Evolutionary conservation across 2,888 invertebrate genomes (phyloP), one percentile per base, ranked within the genome.

Genomic region (Apamea crenata): DNA sequence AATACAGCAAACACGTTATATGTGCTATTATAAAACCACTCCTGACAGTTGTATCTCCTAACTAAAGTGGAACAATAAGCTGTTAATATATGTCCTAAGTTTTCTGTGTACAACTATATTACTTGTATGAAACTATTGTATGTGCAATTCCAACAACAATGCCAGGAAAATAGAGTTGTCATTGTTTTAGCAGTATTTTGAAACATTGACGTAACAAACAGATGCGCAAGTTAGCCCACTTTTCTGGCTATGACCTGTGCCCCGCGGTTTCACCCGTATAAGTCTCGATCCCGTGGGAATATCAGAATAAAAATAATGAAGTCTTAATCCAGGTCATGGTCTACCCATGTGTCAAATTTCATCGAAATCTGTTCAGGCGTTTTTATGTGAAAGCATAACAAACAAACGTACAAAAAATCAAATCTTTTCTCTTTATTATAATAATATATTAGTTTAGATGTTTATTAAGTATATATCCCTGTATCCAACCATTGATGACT

Each of bases 51-150:
- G 16, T 74, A 75, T 61, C 73, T 74, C 53, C 59, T 71, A 85
- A 74, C 81, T 68, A 81, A 32, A 14, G 18, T 25, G 36, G 69
- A 73, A 86, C 86, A 86, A 82, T 86, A 86, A 82, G 59, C 82
- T 72, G 12, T 53, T 86, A 81, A 86, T 76, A 76, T 86, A 83
- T 75, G 69, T 83, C 36, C 65, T 61, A 86, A 86, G 86, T 82
- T 83, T 86, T 82, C 82, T 76, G 66, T 73, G 56, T 69, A 25
- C 12, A 53, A 36, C 75, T 71, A 29, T 80, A 71, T 59, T 72
- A 65, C 59, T 59, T 63, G 66, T 71, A 65, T 21, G 63, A 73
- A 83, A 86, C 82, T 73, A 72, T 72, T 82, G 66, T 74, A 80
- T 84, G 72, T 82, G 81, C 81, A 81, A 59, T 81, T 73, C 36